Base-by-base conservation (phyloP, 2,113 vertebrate species). In the Galbula dea region DNA sequence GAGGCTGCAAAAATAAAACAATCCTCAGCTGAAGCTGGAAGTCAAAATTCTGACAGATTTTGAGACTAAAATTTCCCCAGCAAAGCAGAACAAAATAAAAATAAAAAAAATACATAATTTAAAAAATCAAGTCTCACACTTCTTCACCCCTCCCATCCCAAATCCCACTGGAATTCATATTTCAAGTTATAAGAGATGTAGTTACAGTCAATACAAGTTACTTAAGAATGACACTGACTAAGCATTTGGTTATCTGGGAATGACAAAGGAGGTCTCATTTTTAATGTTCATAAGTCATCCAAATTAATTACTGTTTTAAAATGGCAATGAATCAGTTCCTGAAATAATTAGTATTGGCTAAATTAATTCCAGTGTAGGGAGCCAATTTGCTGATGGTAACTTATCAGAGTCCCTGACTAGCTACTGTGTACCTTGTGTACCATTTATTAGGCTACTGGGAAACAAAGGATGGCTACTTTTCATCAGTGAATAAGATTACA, bases 301-400 rank as follows among this genome's bases (percentile, higher is more conserved):
- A 94, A 94, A 95, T 95, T 94, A 95, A 96, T 96, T 88, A 96
- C 81, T 0, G 4, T 51, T 93, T 92, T 92, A 89, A 93, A 94
- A 94, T 73, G 49, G 91, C 94, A 94, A 94, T 93, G 93, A 95
- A 96, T 96, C 89, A 96, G 67, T 94, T 96, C 94, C 94, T 6
- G 1, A 92, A 96, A 96, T 95, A 93, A 96, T 96, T 58, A 92
- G 86, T 95, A 92, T 84, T 79, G 81, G 89, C 86, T 92, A 93
- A 95, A 95, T 96, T 94, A 95, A 95, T 91, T 95, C 72, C 89
- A 96, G 84, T 45, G 78, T 94, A 94, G 75, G 59, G 51, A 95
- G 87, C 59, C 93, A 96, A 96, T 95, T 92, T 95, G 95, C 77
- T 80, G 84, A 93, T n/a, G 71, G 87, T 88, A 94, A 92, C 91